phyloP scores from a whole-genome alignment of 2,113 vertebrate species.

The Cygnus atratus region DNA sequence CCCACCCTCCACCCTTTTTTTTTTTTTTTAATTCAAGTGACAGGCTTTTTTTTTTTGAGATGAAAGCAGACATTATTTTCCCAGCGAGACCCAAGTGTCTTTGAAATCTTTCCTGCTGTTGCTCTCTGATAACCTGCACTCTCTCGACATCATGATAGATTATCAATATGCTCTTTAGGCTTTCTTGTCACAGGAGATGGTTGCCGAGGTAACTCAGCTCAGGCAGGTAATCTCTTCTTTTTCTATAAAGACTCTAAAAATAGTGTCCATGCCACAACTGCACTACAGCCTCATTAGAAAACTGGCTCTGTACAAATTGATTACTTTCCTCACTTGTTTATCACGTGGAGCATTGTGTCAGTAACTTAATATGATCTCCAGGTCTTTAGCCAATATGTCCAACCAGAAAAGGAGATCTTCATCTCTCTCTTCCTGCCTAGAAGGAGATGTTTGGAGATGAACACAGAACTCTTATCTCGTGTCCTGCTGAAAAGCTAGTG shows the following conservation, averaged over 20 bases:
- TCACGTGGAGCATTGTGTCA: background rate
- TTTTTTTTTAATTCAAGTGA: conserved; percentile 50
- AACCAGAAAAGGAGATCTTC: background rate
- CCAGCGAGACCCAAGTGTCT: conserved; percentile 69
- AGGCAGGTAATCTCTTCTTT: conserved; percentile 77
- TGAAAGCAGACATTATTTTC: conserved; percentile 77
- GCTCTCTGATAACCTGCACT: conserved; percentile 82
- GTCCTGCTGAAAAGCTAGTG: background rate
- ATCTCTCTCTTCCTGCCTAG: too few relatives aligned
- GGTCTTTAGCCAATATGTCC: background rate
- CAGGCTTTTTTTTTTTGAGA: conserved; percentile 58
- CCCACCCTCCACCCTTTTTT: background rate
- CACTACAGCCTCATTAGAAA: conserved; percentile 53
- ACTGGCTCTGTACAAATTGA: conserved; percentile 23
- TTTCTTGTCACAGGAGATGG: conserved; percentile 79
- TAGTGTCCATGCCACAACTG: conserved; percentile 37
- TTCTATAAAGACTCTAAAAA: conserved; percentile 75
- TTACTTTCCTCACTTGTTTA: conserved; percentile 56
- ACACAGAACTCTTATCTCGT: background rate
- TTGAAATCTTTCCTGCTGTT: conserved; percentile 81
- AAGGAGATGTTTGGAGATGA: background rate
- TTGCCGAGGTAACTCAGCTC: conserved; percentile 85
- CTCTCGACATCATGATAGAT: conserved; percentile 87
- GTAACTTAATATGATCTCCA: background rate
- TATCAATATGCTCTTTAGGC: conserved; percentile 90